Conservation (phyloP, 1,140 invertebrate species). For the Anoplophora glabripennis region DNA sequence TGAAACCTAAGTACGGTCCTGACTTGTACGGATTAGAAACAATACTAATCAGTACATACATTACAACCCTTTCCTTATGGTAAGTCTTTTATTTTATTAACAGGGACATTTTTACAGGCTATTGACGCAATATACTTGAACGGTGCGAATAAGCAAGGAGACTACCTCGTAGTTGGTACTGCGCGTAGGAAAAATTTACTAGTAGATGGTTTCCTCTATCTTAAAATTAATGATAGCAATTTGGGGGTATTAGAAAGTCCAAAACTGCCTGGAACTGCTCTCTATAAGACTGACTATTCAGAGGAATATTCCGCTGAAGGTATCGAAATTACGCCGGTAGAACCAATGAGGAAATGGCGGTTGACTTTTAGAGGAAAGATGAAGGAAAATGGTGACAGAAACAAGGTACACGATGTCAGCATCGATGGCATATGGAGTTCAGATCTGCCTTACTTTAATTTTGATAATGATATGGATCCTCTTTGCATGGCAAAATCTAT, state of each 20-base stretch:
- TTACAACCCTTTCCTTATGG: not conserved
- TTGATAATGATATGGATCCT: conserved; percentile 62
- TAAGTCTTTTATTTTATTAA: conserved; percentile 2
- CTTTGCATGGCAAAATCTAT: conserved; percentile 58
- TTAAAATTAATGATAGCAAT: conserved; percentile 48
- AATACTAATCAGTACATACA: too few relatives aligned
- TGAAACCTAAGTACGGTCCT: too few relatives aligned
- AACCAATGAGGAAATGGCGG: conserved; percentile 63
- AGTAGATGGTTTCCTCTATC: conserved; percentile 55
- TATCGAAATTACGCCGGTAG: conserved; percentile 50
- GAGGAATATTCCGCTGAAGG: conserved; percentile 61
- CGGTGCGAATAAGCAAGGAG: conserved; percentile 52
- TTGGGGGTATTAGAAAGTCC: conserved; percentile 59
- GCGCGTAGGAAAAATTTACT: conserved; percentile 52
- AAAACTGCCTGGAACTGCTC: conserved; percentile 60
- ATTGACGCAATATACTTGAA: conserved; percentile 63
- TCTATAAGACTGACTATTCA: conserved; percentile 53
- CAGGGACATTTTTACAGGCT: conserved; percentile 46
- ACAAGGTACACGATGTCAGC: conserved; percentile 45
- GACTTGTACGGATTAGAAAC: too few relatives aligned
- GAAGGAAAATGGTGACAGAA: conserved; percentile 51
- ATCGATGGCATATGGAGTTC: conserved; percentile 55
- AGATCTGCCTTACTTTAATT: conserved; percentile 58
- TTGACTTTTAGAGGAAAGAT: conserved; percentile 61
- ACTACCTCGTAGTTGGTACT: conserved; percentile 49